A percentile compares a stretch with the other conserved stretches of the same genome.
phyloP scores from a whole-genome alignment of 1,140 invertebrate genomes.

The Lasaia peninsularis region DNA sequence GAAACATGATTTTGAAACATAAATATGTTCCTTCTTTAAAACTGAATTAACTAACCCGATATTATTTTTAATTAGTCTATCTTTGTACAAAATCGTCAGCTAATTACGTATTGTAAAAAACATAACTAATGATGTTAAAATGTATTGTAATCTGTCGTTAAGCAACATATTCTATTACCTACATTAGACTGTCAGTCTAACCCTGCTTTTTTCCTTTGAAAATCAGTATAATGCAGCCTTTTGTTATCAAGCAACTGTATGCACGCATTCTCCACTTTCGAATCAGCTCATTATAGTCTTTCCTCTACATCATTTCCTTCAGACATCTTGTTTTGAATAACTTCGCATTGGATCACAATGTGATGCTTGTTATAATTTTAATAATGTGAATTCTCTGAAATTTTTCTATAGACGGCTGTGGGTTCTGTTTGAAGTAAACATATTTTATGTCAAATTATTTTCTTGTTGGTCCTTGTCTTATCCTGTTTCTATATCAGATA shows the following conservation, averaged over 20 bases:
- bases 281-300: constrained; percentile 58
- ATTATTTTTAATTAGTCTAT: no score
- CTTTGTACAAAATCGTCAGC: background rate
- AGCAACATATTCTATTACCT: constrained; percentile 19
- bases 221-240: constrained; percentile 46
- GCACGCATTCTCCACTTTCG: constrained; percentile 38
- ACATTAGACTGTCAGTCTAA: constrained; percentile 30
- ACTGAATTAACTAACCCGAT: no score
- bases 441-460: background rate
- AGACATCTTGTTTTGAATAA: constrained; percentile 38
- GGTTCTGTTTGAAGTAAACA: constrained; percentile 7
- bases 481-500: no score
- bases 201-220: constrained; percentile 45
- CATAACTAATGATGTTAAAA: constrained; percentile 10
- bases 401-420: background rate
- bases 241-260: constrained; percentile 37
- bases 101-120: constrained; percentile 18
- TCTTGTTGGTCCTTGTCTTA: no score
- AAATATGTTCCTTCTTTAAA: no score
- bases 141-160: background rate
- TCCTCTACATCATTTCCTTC: constrained; percentile 55
- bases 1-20: no score
- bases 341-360: constrained; percentile 20
- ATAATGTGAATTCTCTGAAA: constrained; percentile 19
- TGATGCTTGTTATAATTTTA: constrained; percentile 21